phyloP scores from a whole-genome alignment of 35 echinoderm and acorn worm species.

The Strongylocentrotus purpuratus region DNA sequence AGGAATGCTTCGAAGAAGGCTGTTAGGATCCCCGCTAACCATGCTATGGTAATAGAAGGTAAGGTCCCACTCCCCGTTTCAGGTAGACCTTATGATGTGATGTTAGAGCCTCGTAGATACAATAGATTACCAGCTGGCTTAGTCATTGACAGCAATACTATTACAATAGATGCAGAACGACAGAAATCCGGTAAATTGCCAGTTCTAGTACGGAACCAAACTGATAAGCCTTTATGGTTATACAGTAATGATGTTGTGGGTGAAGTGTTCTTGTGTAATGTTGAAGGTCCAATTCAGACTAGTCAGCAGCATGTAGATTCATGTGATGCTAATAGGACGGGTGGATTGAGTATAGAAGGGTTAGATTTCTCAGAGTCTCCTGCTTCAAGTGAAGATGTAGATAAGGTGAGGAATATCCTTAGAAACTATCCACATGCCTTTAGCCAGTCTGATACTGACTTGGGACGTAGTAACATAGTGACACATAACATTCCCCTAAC shows the following conservation, averaged over 20 bases:
- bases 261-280: conserved; percentile 1
- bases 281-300: conserved; percentile 9
- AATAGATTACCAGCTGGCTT: background rate
- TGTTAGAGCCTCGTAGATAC: background rate
- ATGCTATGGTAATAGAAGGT: background rate
- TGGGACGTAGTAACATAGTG: background rate
- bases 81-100: background rate
- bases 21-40: background rate
- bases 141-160: background rate
- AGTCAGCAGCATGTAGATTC: background rate
- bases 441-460: too few species aligned
- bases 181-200: background rate
- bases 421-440: too few species aligned
- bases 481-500: background rate
- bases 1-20: background rate
- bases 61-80: background rate
- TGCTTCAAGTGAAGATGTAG: too few species aligned
- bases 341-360: too few species aligned
- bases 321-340: background rate
- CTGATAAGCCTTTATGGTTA: background rate
- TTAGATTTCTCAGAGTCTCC: conserved; percentile 14
- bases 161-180: background rate
- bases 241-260: background rate
- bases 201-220: background rate
- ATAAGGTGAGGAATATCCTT: too few species aligned